Evolutionary conservation across 2,797 vertebrate species (phyloP), one percentile per base, ranked within the genome.

Genomic region (Manis javanica): DNA sequence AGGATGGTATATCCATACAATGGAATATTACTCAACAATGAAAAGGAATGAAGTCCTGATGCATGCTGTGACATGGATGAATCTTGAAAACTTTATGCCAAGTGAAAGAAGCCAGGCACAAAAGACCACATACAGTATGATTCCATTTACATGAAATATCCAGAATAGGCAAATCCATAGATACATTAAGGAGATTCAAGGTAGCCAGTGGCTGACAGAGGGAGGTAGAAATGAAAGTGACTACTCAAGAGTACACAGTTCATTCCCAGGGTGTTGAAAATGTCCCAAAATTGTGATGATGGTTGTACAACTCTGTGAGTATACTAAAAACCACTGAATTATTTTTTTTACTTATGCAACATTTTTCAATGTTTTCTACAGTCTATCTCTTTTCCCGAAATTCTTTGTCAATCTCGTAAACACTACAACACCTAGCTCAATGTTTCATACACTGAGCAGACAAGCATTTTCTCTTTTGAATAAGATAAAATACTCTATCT

Each of bases 291-390:
- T 26, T 10, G 1, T 29, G 63, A 39, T 15, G 13, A 31, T 23
- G 37, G 23, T 14, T 6, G 8, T 15, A 49, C 18, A 87, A 23
- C 12, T 66, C 57, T 55, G 7, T 13, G 78, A 69, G 46, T 49
- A n/a, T 12, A 19, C 21, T 5, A 4, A 57, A 89, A 85, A 63
- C 19, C 53, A 23, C 53, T 9, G 4, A 84, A 31, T 39, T n/a
- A 7, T 42, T 46, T 68, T 29, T 59, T 78, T 37, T 4, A 42
- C 42, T 14, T 53, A 64, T 0, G 12, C 9, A 55, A 69, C 51
- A 74, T 39, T 51, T 61, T 87, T 86, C 68, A 71, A 39, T 29
- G 37, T 66, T 85, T 87, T 77, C 53, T 46, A 39, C 49, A 82
- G 3, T 19, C 26, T 46, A 0, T n/a, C 39, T 37, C 59, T 87